Percentiles rank a stretch among this genome's conserved stretches.
phyloP scores from a whole-genome alignment of 2,797 vertebrate species.

The Delichon dasypus region DNA sequence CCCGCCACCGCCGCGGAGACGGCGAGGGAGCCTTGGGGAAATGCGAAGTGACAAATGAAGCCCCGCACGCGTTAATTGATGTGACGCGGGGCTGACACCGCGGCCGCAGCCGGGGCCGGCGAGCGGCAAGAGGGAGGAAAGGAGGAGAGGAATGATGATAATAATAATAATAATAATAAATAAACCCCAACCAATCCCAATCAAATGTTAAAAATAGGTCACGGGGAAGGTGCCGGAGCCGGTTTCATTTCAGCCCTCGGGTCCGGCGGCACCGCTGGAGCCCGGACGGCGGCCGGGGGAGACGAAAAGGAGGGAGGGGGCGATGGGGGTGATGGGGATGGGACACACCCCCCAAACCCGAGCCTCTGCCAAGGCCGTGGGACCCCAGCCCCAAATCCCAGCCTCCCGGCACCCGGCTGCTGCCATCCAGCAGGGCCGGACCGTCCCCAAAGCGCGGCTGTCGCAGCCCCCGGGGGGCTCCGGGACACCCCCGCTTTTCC shows the following conservation, averaged over 20 bases:
- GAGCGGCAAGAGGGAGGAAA: conserved; percentile 56
- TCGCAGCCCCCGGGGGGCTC: neutral
- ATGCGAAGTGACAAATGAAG: conserved; percentile 75
- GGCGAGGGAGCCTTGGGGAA: conserved; percentile 15
- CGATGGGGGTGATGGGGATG: neutral
- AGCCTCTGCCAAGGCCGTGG: fast-evolving
- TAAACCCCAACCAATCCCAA: conserved; percentile 66
- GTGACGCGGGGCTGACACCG: conserved; percentile 70
- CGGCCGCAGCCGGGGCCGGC: conserved; percentile 70
- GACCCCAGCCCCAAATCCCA: neutral
- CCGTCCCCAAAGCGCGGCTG: fast-evolving
- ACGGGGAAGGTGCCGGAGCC: conserved; percentile 74
- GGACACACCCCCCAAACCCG: fast-evolving
- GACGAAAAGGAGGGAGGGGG: neutral
- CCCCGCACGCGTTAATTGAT: conserved; percentile 51
- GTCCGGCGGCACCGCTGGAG: neutral
- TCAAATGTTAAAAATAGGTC: conserved; percentile 94
- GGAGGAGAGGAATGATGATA: too few species aligned
- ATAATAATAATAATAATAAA: too few species aligned
- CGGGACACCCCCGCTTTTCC: neutral
- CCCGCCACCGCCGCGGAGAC: neutral
- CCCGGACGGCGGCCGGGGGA: neutral
- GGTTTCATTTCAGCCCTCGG: conserved; percentile 25
- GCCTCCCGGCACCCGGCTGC: fast-evolving
- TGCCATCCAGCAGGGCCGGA: fast-evolving